Evolutionary conservation across 1,140 invertebrate genomes (phyloP).

Genomic region (Ostrea edulis): DNA sequence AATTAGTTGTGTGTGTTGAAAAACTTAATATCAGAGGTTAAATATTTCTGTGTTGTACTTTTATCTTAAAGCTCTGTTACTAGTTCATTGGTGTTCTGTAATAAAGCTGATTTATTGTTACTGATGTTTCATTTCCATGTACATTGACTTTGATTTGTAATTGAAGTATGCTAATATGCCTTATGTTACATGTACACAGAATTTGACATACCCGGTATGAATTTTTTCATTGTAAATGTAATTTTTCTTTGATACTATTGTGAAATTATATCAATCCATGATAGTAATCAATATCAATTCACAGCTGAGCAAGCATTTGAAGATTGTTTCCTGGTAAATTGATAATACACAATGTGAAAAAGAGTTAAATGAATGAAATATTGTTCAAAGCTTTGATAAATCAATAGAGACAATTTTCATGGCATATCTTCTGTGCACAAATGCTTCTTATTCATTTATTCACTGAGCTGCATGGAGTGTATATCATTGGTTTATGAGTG

Average conservation of each 20-base stretch:
- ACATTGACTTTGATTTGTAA: background rate
- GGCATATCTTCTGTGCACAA: background rate
- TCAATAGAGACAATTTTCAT: background rate
- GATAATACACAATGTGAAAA: no score
- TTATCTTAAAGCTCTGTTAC: background rate
- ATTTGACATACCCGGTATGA: background rate
- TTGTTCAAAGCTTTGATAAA: no score
- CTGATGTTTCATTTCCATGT: background rate
- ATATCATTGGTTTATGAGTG: background rate
- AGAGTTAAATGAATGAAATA: no score
- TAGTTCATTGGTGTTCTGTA: background rate
- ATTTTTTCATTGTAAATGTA: no score
- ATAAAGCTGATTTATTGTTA: background rate
- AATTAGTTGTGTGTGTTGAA: conserved; percentile 17
- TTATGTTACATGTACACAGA: background rate
- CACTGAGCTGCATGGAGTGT: background rate
- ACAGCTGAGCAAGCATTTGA: no score
- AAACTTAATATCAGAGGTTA: background rate
- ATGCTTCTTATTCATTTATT: background rate
- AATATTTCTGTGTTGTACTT: background rate
- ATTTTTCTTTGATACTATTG: no score
- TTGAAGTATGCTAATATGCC: background rate
- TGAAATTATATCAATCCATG: no score
- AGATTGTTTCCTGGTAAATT: no score
- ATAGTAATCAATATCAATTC: no score